Conservation (phyloP, 2,113 vertebrate genomes). For the Henicopernis longicauda region DNA sequence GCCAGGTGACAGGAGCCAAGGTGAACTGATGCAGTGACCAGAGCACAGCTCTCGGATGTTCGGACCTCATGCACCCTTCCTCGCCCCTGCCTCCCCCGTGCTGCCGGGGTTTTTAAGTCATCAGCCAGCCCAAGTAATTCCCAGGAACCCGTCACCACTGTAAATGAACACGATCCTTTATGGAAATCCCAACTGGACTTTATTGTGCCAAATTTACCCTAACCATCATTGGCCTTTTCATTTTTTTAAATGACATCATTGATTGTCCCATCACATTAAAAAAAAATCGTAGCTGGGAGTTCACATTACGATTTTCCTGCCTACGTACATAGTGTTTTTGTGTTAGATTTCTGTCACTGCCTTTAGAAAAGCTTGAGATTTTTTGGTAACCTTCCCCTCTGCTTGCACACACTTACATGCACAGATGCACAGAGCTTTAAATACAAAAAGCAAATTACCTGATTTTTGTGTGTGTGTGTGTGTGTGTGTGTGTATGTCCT, state of each 20-base stretch:
- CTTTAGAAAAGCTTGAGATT: not conserved
- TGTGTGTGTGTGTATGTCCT: not conserved
- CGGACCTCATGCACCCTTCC: not conserved
- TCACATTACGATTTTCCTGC: not conserved
- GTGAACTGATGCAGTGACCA: not conserved
- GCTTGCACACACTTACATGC: not conserved
- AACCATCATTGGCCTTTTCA: slow-evolving; percentile 39
- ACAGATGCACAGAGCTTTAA: slow-evolving; percentile 49
- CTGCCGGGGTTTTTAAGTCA: not conserved
- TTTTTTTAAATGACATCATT: not conserved
- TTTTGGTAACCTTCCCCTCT: not conserved
- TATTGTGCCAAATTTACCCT: slow-evolving; percentile 72
- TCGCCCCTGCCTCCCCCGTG: not conserved
- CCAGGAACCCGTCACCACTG: not conserved
- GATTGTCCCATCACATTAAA: not conserved
- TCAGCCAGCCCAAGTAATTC: not conserved
- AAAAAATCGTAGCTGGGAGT: not conserved
- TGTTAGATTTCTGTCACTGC: not conserved
- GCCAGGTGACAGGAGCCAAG: not conserved
- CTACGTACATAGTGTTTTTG: not conserved
- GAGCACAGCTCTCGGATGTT: not conserved
- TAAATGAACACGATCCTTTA: not conserved
- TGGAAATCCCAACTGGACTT: slow-evolving; percentile 9
- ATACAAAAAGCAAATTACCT: not conserved
- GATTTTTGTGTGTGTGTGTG: not conserved